Conservation (phyloP, 2,797 vertebrate species). For the Arnoldichthys spilopterus region DNA sequence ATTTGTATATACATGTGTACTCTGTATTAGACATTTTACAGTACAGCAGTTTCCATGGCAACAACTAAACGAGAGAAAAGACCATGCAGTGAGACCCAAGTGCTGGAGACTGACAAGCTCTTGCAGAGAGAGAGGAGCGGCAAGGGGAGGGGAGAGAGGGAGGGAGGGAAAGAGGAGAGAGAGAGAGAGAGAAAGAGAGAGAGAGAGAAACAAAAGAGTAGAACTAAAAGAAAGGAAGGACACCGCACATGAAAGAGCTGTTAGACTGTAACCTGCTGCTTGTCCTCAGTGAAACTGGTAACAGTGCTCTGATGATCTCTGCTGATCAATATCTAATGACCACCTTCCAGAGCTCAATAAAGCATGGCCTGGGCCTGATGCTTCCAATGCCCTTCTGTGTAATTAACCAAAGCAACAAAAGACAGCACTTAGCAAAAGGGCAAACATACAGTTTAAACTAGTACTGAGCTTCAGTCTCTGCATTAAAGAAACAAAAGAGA, state of each 20-base stretch:
- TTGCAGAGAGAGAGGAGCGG: not conserved
- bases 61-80: constrained; percentile 62
- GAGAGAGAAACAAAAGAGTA: not conserved
- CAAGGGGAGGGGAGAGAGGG: constrained; percentile 9
- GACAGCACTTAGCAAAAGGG: not conserved
- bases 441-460: not conserved
- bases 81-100: constrained; percentile 54
- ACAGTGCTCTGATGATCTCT: constrained; percentile 36
- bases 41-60: constrained; percentile 63
- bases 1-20: constrained; percentile 54
- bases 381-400: constrained; percentile 32
- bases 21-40: constrained; percentile 56
- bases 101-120: constrained; percentile 47
- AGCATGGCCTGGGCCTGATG: constrained; percentile 15
- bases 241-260: not conserved
- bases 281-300: constrained; percentile 32
- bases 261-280: constrained; percentile 43
- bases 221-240: no score
- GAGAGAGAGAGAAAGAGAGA: constrained; percentile 5
- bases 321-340: constrained; percentile 56
- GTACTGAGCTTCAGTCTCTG: not conserved
- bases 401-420: constrained; percentile 21
- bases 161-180: constrained; percentile 7
- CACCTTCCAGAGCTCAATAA: constrained; percentile 37
- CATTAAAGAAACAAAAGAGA: not conserved